Evolutionary conservation across 2,797 vertebrate genomes (phyloP), one percentile per base, ranked within the genome.

Genomic region (Pterois miles): DNA sequence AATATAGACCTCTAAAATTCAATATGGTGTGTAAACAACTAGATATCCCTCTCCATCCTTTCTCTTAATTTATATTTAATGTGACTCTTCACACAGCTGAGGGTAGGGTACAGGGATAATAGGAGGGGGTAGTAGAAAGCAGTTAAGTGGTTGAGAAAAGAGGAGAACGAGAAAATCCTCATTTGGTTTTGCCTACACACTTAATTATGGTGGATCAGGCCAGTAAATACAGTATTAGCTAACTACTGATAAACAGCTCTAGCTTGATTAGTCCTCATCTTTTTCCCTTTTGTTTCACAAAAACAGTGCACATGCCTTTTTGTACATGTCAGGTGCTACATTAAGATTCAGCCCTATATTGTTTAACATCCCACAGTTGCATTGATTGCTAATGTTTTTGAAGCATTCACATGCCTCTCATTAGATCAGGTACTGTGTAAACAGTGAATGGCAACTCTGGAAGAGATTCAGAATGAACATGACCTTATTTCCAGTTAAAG

Each of bases 11-110:
- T 93, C 83, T 81, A 88, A 94, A 92, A 94, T 93, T 90, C 86
- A 94, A 89, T 90, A 90, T 80, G 88, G 82, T 90, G 92, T 93
- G 88, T 91, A 94, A 94, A 94, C 94, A 94, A 94, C 94, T 93
- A 89, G 84, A 92, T 87, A 89, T 83, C 84, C 85, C 88, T 92
- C 82, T 83, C 93, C 89, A 87, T 94, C 92, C 91, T 87, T 92
- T 91, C 76, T 77, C 83, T 82, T 74, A 84, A 94, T 95, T 93
- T 88, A 94, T 94, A 92, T 95, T 95, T 93, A 92, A 94, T 93
- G 88, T 74, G 84, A 84, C 86, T 92, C 83, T 81, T 91, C 86
- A 71, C 84, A 81, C 54, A 58, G 81, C 74, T 59, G 69, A 65
- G 63, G 76, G 43, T 4, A 5, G 29, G 64, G 75, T 67, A 66